Conservation (phyloP, 1,140 invertebrate genomes). For the Diprion similis region DNA sequence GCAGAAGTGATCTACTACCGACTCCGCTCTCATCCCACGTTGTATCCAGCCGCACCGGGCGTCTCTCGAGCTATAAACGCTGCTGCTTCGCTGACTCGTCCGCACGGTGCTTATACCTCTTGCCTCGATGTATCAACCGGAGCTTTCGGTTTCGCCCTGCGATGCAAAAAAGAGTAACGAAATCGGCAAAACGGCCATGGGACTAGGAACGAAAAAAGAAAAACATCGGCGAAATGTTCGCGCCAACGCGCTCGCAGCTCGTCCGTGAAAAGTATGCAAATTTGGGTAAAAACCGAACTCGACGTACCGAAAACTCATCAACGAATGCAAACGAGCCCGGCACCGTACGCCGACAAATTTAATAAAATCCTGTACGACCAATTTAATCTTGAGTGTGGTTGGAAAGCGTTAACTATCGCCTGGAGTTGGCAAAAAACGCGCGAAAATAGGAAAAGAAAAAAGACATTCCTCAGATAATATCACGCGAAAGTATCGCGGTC, state of each 20-base stretch:
- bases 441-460: no score
- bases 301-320: slow-evolving; percentile 55
- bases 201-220: not conserved
- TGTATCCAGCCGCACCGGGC: slow-evolving; percentile 42
- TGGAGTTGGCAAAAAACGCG: not conserved
- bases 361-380: slow-evolving; percentile 57
- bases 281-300: slow-evolving; percentile 39
- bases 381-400: slow-evolving; percentile 50
- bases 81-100: slow-evolving; percentile 9
- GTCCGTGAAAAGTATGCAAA: slow-evolving; percentile 44
- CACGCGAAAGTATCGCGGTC: no score
- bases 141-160: not conserved
- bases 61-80: slow-evolving; percentile 45
- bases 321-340: slow-evolving; percentile 56
- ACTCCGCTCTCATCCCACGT: not conserved
- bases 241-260: not conserved
- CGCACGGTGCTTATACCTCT: slow-evolving; percentile 2
- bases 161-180: not conserved
- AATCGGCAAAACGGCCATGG: not conserved
- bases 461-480: not conserved
- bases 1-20: slow-evolving; percentile 52
- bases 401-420: slow-evolving; percentile 31
- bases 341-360: slow-evolving; percentile 57
- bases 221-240: not conserved
- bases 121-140: slow-evolving; percentile 1